A percentile compares a stretch with the other conserved stretches of the same genome.
Evolutionary conservation across 2,888 invertebrate genomes (phyloP).

Genomic region (Eupithecia exiguata): DNA sequence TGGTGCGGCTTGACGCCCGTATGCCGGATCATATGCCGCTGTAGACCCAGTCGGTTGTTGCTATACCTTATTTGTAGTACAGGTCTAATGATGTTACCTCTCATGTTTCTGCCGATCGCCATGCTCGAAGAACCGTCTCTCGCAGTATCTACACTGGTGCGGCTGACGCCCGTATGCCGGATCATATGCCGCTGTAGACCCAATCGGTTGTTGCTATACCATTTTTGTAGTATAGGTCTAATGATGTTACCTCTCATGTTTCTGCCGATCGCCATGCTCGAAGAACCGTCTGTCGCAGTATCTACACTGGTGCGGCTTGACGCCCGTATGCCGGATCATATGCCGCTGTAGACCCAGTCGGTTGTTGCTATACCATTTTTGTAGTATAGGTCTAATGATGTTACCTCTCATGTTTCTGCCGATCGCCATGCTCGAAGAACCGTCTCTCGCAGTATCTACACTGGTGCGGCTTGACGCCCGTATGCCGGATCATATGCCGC

Average conservation of each 20-base stretch:
- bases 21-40: conserved; percentile 74
- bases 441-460: conserved; percentile 74
- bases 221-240: too few relatives aligned
- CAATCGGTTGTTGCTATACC: too few relatives aligned
- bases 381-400: not conserved
- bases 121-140: too few relatives aligned
- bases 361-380: conserved; percentile 50
- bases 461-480: conserved; percentile 72
- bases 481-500: conserved; percentile 75
- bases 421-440: conserved; percentile 71
- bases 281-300: conserved; percentile 73
- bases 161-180: too few relatives aligned
- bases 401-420: conserved; percentile 67
- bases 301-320: conserved; percentile 71
- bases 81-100: not conserved
- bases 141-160: too few relatives aligned
- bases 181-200: too few relatives aligned
- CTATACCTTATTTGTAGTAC: not conserved
- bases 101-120: not conserved
- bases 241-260: conserved; percentile 66
- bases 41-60: conserved; percentile 68
- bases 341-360: conserved; percentile 72
- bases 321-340: conserved; percentile 75
- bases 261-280: conserved; percentile 74
- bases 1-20: conserved; percentile 74